Base-by-base conservation (phyloP, 2,797 vertebrate genomes). In the Leucoraja ocellata region DNA sequence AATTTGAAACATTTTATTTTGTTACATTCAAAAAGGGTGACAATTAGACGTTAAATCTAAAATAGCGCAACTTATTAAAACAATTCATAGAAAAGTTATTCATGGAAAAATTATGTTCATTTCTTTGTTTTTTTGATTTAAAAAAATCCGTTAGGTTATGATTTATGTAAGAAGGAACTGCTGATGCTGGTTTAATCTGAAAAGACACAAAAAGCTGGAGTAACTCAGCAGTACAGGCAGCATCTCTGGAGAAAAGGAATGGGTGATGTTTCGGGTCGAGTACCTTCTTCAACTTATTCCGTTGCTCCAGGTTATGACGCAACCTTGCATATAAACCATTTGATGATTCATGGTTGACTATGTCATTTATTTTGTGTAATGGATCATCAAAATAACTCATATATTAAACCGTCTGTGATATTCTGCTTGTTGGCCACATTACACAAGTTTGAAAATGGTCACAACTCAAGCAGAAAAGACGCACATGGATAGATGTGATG, bases 81-180 rank as follows among this genome's bases (percentile, higher is more conserved):
- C 90, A 76, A 74, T 92, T 54, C 90, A 54, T 58, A 4, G 46
- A 46, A 46, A 46, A 46, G 4, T 39, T 16, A 74, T 74, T 71
- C 28, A 76, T 76, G 58, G 54, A 91, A 91, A 74, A 73, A 76
- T 76, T 23, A 92, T 39, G 46, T 23, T 46, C 23, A 76, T 74
- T 73, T 74, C 32, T 92, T 92, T 11, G 10, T 32, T 76, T 92
- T 76, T 76, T 92, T 92, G 58, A 73, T 92, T 76, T 71, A 58
- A 54, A 54, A 25, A 92, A 92, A 92, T 92, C 71, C 90, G 76
- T 92, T 74, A 76, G 54, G 25, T 92, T 28, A 92, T 25, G 76
- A 92, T 76, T 74, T 54, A 54, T 54, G 46, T 54, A 54, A 54
- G 46, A 54, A 54, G 46, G 46, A 54, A 0, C 46, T 54, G 46